These are phyloP conservation scores for Astyanax mexicanus DNA, from an alignment of 2,797 vertebrate genomes.

Conservation along the genomic window DNA sequence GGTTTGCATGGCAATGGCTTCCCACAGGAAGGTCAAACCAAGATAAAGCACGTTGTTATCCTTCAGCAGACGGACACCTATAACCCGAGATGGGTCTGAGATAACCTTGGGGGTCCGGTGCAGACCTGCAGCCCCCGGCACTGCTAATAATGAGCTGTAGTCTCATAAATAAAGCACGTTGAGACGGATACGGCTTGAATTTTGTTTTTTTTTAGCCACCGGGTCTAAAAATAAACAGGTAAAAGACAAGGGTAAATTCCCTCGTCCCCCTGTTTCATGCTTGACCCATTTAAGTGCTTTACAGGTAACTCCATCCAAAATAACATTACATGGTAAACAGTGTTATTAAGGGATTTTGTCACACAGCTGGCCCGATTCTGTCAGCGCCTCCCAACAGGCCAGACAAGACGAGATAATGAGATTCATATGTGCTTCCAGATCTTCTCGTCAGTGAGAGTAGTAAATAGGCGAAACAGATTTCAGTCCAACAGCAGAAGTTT, in stretches of 20 bases:
- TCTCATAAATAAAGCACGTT: conserved; percentile 14
- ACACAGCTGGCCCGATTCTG: conserved; percentile 71
- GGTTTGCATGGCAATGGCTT: conserved; percentile 26
- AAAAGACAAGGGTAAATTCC: conserved; percentile 8
- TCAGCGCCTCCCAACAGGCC: conserved; percentile 69
- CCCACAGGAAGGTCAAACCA: conserved; percentile 36
- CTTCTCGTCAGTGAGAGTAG: not conserved
- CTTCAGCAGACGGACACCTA: conserved; percentile 6
- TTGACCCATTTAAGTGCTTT: conserved; percentile 64
- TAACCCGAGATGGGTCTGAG: conserved; percentile 25
- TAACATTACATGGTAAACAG: conserved; percentile 62
- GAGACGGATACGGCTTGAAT: not conserved
- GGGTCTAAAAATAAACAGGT: conserved; percentile 18
- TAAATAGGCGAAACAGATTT: not conserved
- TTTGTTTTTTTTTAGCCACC: not conserved
- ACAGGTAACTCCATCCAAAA: conserved; percentile 63
- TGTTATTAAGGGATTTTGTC: conserved; percentile 67
- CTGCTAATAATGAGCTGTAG: conserved; percentile 7
- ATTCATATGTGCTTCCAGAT: conserved; percentile 13
- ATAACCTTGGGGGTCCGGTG: conserved; percentile 50
- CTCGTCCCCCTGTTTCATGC: conserved; percentile 39
- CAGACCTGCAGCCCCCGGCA: not conserved
- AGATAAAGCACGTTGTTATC: conserved; percentile 34
- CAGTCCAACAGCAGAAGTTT: not conserved
- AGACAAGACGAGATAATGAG: conserved; percentile 63